phyloP scores from a whole-genome alignment of 1,140 invertebrate genomes.

The Atopsyche davidsoni region DNA sequence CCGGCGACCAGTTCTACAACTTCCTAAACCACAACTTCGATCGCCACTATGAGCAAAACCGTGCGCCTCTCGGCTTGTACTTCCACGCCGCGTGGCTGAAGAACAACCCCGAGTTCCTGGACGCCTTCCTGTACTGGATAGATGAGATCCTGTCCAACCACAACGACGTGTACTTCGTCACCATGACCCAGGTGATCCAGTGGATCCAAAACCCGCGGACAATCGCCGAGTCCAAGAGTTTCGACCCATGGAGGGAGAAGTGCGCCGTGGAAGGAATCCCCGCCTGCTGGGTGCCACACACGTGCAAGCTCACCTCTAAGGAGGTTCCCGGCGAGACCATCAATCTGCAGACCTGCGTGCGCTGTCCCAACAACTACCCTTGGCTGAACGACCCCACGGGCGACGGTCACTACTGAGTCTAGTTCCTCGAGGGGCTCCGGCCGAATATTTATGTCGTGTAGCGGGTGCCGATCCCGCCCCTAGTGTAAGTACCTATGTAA shows the following conservation, averaged over 20 bases:
- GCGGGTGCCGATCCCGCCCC: constrained; percentile 48
- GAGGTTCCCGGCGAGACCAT: constrained; percentile 90
- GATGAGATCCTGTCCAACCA: constrained; percentile 83
- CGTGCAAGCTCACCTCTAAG: constrained; percentile 85
- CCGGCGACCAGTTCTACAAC: constrained; percentile 91
- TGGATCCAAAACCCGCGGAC: constrained; percentile 93
- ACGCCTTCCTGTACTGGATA: constrained; percentile 91
- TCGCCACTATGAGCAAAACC: constrained; percentile 89
- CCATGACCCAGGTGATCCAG: constrained; percentile 95
- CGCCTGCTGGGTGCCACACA: constrained; percentile 81
- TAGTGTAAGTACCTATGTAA: constrained; percentile 53
- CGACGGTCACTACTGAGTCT: constrained; percentile 79
- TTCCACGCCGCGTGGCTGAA: constrained; percentile 96
- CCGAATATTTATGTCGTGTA: constrained; percentile 36
- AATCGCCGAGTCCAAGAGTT: constrained; percentile 77
- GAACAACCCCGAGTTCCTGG: constrained; percentile 89
- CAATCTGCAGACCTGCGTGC: constrained; percentile 86
- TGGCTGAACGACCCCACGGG: constrained; percentile 91
- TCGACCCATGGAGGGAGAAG: constrained; percentile 92
- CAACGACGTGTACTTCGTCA: constrained; percentile 94
- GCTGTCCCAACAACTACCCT: constrained; percentile 91
- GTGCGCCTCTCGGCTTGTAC: constrained; percentile 87
- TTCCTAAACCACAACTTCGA: constrained; percentile 96
- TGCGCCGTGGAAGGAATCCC: constrained; percentile 72
- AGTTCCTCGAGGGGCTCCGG: constrained; percentile 27